A percentile compares a stretch with the other conserved stretches of the same genome.
Evolutionary conservation across 2,113 vertebrate genomes (phyloP).

Genomic region (Fulica atra): DNA sequence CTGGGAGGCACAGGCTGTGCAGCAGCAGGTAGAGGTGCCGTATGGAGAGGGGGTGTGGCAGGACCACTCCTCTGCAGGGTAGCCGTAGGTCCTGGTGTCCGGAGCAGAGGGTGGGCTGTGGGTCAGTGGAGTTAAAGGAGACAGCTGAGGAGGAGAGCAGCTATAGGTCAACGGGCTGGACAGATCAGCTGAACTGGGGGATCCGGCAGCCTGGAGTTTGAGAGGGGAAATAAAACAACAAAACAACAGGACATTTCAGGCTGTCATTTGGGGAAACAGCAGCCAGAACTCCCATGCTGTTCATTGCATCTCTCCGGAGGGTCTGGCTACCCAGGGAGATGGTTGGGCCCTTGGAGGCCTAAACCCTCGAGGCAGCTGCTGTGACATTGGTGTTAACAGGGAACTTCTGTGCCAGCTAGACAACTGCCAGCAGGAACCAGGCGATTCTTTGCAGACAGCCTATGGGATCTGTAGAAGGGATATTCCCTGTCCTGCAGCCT

Average conservation of each 20-base stretch:
- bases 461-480: background rate
- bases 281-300: background rate
- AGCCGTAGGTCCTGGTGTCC: conserved; percentile 74
- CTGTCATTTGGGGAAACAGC: background rate
- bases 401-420: background rate
- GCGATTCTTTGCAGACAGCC: background rate
- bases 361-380: background rate
- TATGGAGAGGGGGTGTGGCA: conserved; percentile 54
- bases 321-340: background rate
- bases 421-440: background rate
- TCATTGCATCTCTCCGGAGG: background rate
- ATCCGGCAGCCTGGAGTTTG: conserved; percentile 76
- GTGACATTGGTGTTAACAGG: no score
- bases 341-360: background rate
- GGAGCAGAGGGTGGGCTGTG: conserved; percentile 78
- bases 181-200: conserved; percentile 76
- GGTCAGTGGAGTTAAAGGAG: conserved; percentile 75
- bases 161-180: conserved; percentile 79
- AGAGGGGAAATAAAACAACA: background rate
- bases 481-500: background rate
- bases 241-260: background rate
- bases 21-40: conserved; percentile 74
- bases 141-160: conserved; percentile 83
- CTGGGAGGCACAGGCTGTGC: conserved; percentile 65
- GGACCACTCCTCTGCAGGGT: conserved; percentile 67